Evolutionary conservation across 2,888 invertebrate genomes (phyloP), one percentile per base, ranked within the genome.

Genomic region (Luffia ferchaultella): DNA sequence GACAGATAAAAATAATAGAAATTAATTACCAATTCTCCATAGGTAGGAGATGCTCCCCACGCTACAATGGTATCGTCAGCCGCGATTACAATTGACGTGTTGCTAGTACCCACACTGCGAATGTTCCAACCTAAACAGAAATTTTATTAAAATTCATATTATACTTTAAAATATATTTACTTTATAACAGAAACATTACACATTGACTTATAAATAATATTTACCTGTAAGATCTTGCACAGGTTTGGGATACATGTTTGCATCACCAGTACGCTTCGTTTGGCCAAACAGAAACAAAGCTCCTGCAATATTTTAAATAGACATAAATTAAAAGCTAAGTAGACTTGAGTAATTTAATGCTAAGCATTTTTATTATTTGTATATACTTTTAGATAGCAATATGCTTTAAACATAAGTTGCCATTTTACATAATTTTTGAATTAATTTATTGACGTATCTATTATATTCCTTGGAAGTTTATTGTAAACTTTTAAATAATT

Each of bases 221-320:
- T 64, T 62, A 86, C 87, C 88, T 54, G 92, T 89, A n/a, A 97
- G 85, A 74, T 97, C 97, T 61, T 95, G 95, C 2, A 97, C 92
- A 0, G 95, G 95, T 67, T 97, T 97, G 0, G 97, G 97, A 68
- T 97, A 97, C 97, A 97, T 97, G 62, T 95, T 95, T 1, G 97
- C 97, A 70, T 97, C 97, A 0, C 96, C 97, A 0, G 94, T 93
- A 52, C 95, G 90, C 67, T 96, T 97, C 0, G 93, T 93, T 68
- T 95, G 95, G 0, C 97, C 97, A 74, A 96, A 97, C 71, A 97
- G 75, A 73, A 89, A 95, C 48, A 92, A 76, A 1, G 86, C 87
- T 42, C 91, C 89, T 86, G 70, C 1, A 62, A 58, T 40, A 41
- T 42, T 20, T n/a, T 20, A 5, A 50, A 17, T 40, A 18, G 9